A percentile compares a stretch with the other conserved stretches of the same genome.
These are phyloP conservation scores for Oreochromis mossambicus DNA, from an alignment of 2,797 vertebrate species.

Conservation along the genomic window DNA sequence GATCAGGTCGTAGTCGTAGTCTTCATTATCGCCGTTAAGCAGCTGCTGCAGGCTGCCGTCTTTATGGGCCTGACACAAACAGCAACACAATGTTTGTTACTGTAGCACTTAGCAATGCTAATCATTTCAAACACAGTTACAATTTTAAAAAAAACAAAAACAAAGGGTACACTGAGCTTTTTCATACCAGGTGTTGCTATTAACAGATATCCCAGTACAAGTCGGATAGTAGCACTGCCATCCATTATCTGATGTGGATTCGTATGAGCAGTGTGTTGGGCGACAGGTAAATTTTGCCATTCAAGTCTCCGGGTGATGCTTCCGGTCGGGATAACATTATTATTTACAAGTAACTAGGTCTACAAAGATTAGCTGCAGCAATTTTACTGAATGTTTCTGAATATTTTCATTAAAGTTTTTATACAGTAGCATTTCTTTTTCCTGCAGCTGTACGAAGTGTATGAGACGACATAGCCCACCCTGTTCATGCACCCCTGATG, in stretches of 20 bases:
- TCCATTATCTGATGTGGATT: neutral
- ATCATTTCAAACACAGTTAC: neutral
- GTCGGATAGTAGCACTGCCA: accelerated
- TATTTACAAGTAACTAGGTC: neutral
- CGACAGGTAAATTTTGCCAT: neutral
- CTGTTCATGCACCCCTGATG: neutral
- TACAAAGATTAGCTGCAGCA: neutral
- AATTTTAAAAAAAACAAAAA: neutral
- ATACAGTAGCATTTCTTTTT: neutral
- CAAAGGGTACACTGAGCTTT: neutral
- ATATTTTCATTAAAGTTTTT: accelerated
- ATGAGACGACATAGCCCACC: neutral
- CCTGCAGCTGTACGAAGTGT: neutral
- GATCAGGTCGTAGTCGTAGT: conserved; percentile 92
- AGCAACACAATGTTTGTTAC: neutral
- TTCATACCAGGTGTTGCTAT: neutral
- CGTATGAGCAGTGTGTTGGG: neutral
- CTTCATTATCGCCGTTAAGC: conserved; percentile 67
- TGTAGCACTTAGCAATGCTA: neutral
- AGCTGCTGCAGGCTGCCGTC: conserved; percentile 87
- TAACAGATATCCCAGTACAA: neutral
- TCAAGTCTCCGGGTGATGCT: neutral
- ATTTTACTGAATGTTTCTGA: neutral
- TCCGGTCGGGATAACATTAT: neutral
- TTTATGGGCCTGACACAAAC: conserved; percentile 79